Base-by-base conservation (phyloP, 1,140 invertebrate species). In the Ips typographus region DNA sequence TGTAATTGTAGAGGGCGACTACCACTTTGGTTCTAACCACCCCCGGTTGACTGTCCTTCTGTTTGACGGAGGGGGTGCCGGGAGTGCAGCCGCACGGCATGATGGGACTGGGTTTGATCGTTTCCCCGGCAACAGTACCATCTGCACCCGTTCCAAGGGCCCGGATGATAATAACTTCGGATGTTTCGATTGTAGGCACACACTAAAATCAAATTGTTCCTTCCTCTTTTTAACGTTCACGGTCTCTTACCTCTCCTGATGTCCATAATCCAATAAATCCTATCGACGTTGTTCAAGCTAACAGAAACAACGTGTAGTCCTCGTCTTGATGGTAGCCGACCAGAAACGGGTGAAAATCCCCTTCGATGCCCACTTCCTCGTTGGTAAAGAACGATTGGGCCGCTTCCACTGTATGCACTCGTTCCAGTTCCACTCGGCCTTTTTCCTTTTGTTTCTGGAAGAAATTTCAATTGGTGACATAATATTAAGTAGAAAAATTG, bases 1-100 rank as follows among this genome's bases (percentile, higher is more conserved):
- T 92, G 78, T 95, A 95, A 70, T 93, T 91, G 84, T 95, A 96
- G n/a, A 96, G 82, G 38, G 93, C 93, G 58, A 95, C 92, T 40
- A 95, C 93, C 22, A 93, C 84, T 82, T 93, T 91, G 36, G 84
- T 83, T 72, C 88, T 86, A n/a, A n/a, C n/a, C 68, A 86, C 81
- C 82, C 85, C 84, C 42, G 83, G 82, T 44, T 83, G 83, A 79
- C 91, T 91, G 73, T 91, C 88, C 86, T 92, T 92, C 65, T 86
- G 84, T 82, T 91, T 92, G 63, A 89, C 85, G 75, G 89, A 89
- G 65, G 90, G 90, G 36, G 90, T 91, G 65, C 90, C 89, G 56
- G 89, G 89, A 65, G 86, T 84, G 71, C 89, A 89, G 71, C 89
- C 89, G 51, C 90, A 89, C 53, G 90, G 90, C 90, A 92, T 92